phyloP scores from a whole-genome alignment of 2,797 vertebrate species.

The Melanotaenia boesemani region DNA sequence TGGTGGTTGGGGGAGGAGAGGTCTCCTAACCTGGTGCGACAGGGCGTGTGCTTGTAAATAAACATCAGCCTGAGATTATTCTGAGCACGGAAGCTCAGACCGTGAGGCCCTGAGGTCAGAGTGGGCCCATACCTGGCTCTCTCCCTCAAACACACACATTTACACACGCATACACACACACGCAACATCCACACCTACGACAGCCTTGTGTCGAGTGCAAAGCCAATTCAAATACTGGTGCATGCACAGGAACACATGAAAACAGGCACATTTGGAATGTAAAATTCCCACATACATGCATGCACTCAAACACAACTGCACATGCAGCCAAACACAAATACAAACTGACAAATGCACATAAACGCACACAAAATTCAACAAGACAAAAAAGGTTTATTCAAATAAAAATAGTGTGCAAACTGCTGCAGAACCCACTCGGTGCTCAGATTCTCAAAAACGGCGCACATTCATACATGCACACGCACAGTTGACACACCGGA shows the following conservation, averaged over 20 bases:
- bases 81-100: slow-evolving; percentile 74
- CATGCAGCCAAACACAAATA: slow-evolving; percentile 5
- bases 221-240: slow-evolving; percentile 35
- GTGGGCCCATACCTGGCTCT: slow-evolving; percentile 74
- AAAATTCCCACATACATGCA: slow-evolving; percentile 40
- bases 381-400: slow-evolving; percentile 35
- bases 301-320: not conserved
- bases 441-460: slow-evolving; percentile 51
- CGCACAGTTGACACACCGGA: slow-evolving; percentile 48
- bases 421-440: slow-evolving; percentile 36
- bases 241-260: slow-evolving; percentile 36
- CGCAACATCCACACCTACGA: slow-evolving; percentile 41
- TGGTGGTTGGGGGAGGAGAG: slow-evolving; percentile 52
- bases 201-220: slow-evolving; percentile 25
- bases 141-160: not conserved
- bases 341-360: slow-evolving; percentile 47
- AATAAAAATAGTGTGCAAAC: slow-evolving; percentile 45
- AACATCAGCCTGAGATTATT: slow-evolving; percentile 83
- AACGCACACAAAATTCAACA: slow-evolving; percentile 24
- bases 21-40: slow-evolving; percentile 82
- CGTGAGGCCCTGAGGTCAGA: slow-evolving; percentile 71
- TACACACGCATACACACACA: not conserved
- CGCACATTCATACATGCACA: not conserved
- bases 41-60: slow-evolving; percentile 83
- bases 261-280: slow-evolving; percentile 40